Conservation (phyloP, 2,888 invertebrate species). For the Strigamia maritima region DNA sequence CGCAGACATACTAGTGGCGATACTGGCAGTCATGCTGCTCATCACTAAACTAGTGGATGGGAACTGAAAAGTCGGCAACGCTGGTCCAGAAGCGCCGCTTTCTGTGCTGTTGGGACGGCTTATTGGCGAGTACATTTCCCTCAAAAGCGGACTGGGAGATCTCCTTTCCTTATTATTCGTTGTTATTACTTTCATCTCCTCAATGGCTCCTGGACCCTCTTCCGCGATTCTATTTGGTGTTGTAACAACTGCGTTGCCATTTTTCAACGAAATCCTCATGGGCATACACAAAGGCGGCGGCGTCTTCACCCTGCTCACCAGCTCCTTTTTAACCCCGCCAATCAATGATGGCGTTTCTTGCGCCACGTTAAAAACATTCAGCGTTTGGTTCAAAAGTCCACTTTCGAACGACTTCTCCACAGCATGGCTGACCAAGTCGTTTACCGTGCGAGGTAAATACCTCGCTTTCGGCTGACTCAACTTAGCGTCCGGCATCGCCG, state of each 20-base stretch:
- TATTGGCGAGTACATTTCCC: constrained; percentile 53
- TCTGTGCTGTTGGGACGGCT: constrained; percentile 54
- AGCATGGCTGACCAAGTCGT: constrained; percentile 82
- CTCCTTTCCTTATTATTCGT: not conserved
- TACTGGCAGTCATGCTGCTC: not conserved
- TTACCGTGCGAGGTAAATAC: constrained; percentile 62
- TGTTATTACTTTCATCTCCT: not conserved
- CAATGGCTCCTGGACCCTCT: not conserved
- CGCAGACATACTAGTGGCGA: not conserved
- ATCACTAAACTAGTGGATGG: not conserved
- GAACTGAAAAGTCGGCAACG: not conserved
- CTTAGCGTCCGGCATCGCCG: not conserved
- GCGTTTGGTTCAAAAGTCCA: not conserved
- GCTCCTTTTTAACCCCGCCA: constrained; percentile 35
- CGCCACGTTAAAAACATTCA: not conserved
- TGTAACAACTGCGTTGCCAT: constrained; percentile 37
- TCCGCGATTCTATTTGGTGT: not conserved
- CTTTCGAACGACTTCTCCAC: constrained; percentile 62
- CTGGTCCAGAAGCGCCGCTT: constrained; percentile 44
- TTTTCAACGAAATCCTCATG: constrained; percentile 42
- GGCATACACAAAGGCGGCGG: constrained; percentile 39
- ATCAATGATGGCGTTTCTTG: not conserved
- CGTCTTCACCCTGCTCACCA: not conserved
- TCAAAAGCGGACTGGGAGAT: constrained; percentile 46
- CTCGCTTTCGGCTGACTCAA: not conserved